Evolutionary conservation across 2,797 vertebrate genomes (phyloP).

Genomic region (Valencia hispanica): DNA sequence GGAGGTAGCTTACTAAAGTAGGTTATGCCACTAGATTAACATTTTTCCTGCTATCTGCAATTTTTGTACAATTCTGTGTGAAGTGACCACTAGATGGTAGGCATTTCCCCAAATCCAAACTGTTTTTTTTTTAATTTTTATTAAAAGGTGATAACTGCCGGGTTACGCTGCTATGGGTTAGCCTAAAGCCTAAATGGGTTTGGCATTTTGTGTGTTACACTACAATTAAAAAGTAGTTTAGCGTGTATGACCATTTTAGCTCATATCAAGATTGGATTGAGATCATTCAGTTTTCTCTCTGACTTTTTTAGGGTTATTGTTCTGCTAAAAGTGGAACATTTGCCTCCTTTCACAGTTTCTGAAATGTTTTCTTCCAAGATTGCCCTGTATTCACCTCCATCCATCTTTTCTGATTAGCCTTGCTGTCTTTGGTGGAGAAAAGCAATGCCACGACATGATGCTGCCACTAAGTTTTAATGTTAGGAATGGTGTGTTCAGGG

Average conservation of each 20-base stretch:
- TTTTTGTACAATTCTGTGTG: conserved; percentile 34
- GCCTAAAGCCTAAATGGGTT: not conserved
- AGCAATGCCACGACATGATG: too few relatives aligned
- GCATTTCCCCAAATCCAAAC: conserved; percentile 25
- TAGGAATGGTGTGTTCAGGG: too few relatives aligned
- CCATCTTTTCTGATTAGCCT: too few relatives aligned
- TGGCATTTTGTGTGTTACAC: not conserved
- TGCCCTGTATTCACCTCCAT: too few relatives aligned
- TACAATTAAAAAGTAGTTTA: not conserved
- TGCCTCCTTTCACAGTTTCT: not conserved
- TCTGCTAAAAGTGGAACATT: too few relatives aligned
- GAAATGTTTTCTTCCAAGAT: too few relatives aligned
- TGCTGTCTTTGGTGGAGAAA: too few relatives aligned
- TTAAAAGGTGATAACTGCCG: not conserved
- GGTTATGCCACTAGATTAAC: conserved; percentile 84
- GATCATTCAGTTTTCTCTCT: not conserved
- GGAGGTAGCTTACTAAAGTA: conserved; percentile 87
- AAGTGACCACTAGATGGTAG: conserved; percentile 64
- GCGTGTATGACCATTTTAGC: not conserved
- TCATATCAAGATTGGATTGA: not conserved
- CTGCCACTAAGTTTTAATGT: too few relatives aligned
- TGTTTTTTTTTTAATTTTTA: not conserved
- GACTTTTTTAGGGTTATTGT: too few relatives aligned
- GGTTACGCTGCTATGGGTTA: not conserved
- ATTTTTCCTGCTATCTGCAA: conserved; percentile 24